Evolutionary conservation across 2,888 invertebrate genomes (phyloP).

Genomic region (Tachina fera): DNA sequence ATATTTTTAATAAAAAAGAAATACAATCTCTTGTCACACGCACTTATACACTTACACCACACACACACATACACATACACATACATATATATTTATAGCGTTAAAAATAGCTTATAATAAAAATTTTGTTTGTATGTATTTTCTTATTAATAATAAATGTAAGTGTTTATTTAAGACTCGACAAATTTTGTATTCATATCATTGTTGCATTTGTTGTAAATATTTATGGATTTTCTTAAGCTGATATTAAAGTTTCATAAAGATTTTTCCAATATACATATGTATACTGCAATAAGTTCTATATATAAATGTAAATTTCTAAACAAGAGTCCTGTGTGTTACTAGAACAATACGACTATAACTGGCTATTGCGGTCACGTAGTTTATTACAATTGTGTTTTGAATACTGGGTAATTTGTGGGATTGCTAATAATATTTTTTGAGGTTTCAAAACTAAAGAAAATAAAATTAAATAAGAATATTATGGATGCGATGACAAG

Average conservation of each 20-base stretch:
- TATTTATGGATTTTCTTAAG: conserved; percentile 65
- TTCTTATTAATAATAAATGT: conserved; percentile 66
- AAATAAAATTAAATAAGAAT: background rate
- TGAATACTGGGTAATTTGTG: conserved; percentile 12
- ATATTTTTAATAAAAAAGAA: conserved; percentile 23
- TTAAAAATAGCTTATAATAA: conserved; percentile 20
- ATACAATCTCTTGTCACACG: background rate
- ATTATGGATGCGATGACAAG: conserved; percentile 32
- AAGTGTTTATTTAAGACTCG: conserved; percentile 59
- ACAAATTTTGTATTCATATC: conserved; percentile 60
- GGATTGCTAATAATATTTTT: conserved; percentile 10
- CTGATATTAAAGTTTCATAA: conserved; percentile 42
- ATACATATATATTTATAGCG: background rate
- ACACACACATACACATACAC: background rate
- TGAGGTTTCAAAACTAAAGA: no score
- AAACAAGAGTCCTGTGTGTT: background rate
- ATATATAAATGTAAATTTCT: background rate
- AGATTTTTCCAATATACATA: conserved; percentile 12
- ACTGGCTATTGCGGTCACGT: conserved; percentile 59
- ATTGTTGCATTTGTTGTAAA: conserved; percentile 52
- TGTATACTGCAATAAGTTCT: background rate
- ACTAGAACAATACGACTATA: conserved; percentile 37
- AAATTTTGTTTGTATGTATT: conserved; percentile 14
- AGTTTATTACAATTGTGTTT: conserved; percentile 67
- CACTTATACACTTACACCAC: background rate